A percentile compares a stretch with the other conserved stretches of the same genome.
phyloP scores from a whole-genome alignment of 37 sponge, comb jelly and placozoan species.

The Cliona cf. orientalis region DNA sequence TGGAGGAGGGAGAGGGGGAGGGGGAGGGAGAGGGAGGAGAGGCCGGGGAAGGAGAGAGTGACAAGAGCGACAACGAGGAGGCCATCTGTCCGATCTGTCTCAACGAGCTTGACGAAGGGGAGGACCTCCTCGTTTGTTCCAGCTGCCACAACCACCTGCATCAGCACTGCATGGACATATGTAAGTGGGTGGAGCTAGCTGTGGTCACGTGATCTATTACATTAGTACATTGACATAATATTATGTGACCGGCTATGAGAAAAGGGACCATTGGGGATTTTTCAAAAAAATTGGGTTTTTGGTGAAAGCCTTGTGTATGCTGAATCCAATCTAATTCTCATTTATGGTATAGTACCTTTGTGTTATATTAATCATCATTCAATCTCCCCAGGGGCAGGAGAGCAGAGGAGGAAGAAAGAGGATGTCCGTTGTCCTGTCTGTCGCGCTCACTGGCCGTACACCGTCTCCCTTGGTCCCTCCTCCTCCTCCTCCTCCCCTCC shows the following conservation, averaged over 20 bases:
- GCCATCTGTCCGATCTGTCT: constrained; percentile 88
- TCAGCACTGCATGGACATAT: constrained; percentile 91
- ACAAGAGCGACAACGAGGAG: constrained; percentile 68
- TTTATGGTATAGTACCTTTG: not conserved
- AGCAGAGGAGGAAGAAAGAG: constrained; percentile 40
- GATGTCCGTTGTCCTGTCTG: constrained; percentile 58
- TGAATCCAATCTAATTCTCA: not conserved
- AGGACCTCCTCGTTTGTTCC: constrained; percentile 65
- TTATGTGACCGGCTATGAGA: no score
- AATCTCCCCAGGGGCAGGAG: constrained; percentile 42
- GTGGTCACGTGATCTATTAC: not conserved
- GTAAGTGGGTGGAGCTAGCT: constrained; percentile 44
- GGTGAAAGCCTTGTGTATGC: not conserved
- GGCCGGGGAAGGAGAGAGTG: constrained; percentile 5
- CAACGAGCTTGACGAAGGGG: constrained; percentile 75
- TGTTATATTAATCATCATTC: not conserved
- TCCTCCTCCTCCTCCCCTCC: constrained; percentile 6
- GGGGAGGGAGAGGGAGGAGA: not conserved
- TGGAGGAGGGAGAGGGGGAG: constrained; percentile 2
- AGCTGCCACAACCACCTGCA: constrained; percentile 79
- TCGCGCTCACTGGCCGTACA: constrained; percentile 41
- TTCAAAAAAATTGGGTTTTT: no score
- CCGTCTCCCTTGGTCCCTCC: not conserved
- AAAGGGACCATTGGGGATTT: no score
- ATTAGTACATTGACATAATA: no score